A percentile compares a stretch with the other conserved stretches of the same genome.
Evolutionary conservation across 2,113 vertebrate genomes (phyloP).

Genomic region (human (Homo sapiens)): GRCh38 chr13:22451501-22452000

Average conservation of each 20-base stretch:
- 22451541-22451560: constrained; percentile 13
- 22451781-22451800: too few relatives aligned
- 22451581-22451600: background rate
- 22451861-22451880: background rate
- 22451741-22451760: background rate
- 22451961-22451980: background rate
- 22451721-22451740: background rate
- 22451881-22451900: background rate
- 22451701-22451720: background rate
- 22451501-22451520: constrained; percentile 37
- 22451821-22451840: background rate
- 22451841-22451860: background rate
- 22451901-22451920: background rate
- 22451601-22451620: background rate
- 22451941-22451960: background rate
- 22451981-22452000: background rate
- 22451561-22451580: background rate
- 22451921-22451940: background rate
- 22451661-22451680: background rate
- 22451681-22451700: background rate
- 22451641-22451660: background rate
- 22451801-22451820: background rate
- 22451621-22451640: background rate
- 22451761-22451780: background rate
- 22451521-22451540: background rate